These are phyloP conservation scores for Brachionus angularis DNA, from an alignment of 1,140 invertebrate genomes.

Conservation along the genomic window DNA sequence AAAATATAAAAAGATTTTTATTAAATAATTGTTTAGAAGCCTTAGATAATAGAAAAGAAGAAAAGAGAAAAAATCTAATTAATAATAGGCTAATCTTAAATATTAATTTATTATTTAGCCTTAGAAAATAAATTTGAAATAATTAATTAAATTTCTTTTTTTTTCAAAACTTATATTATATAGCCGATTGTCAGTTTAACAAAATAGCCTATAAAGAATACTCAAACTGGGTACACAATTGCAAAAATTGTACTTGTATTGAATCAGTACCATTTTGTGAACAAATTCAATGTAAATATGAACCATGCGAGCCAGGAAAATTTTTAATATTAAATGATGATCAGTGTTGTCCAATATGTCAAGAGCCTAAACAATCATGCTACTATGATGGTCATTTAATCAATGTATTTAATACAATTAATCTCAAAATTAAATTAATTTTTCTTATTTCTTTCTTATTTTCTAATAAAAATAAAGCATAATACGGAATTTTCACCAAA, in stretches of 20 bases:
- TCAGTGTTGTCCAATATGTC: slow-evolving; percentile 19
- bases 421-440: too few relatives aligned
- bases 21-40: too few relatives aligned
- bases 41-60: too few relatives aligned
- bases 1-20: too few relatives aligned
- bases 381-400: slow-evolving; percentile 15
- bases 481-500: slow-evolving; percentile 34
- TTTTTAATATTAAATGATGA: slow-evolving; percentile 12
- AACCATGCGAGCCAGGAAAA: slow-evolving; percentile 21
- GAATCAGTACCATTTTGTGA: slow-evolving; percentile 36
- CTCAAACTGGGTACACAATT: slow-evolving; percentile 23
- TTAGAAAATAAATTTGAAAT: too few relatives aligned
- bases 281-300: slow-evolving; percentile 40
- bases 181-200: too few relatives aligned
- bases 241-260: slow-evolving; percentile 36
- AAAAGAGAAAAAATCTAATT: too few relatives aligned
- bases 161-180: not conserved
- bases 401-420: slow-evolving; percentile 19
- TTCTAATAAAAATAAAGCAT: not conserved
- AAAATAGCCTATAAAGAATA: too few relatives aligned
- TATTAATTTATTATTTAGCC: too few relatives aligned
- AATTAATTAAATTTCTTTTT: not conserved
- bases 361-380: slow-evolving; percentile 16
- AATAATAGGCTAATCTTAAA: too few relatives aligned
- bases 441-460: not conserved